Percentiles rank a stretch among this genome's conserved stretches.
phyloP scores from a whole-genome alignment of 1,140 invertebrate genomes.

The Ridgeia piscesae region DNA sequence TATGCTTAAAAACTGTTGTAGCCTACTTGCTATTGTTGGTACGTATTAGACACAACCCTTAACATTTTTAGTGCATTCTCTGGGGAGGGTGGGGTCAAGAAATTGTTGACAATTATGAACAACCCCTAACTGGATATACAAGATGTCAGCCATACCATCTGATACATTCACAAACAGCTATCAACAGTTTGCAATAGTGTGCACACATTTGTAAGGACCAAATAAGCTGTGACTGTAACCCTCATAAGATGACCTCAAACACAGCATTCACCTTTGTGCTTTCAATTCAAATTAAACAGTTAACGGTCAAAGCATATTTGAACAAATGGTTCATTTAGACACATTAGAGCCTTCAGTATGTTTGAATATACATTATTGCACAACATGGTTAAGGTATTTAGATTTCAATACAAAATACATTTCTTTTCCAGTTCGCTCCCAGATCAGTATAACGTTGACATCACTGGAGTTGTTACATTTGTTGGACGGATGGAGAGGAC shows the following conservation, averaged over 20 bases:
- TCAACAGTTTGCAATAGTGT: neutral
- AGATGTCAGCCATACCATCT: neutral
- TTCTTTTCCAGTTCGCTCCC: neutral
- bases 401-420: neutral
- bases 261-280: neutral
- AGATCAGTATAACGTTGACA: conserved; percentile 1
- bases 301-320: neutral
- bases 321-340: neutral
- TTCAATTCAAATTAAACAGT: neutral
- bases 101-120: too few relatives aligned
- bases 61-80: too few relatives aligned
- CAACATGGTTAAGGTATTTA: neutral
- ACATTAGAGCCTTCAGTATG: neutral
- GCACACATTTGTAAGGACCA: neutral
- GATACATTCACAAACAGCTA: neutral
- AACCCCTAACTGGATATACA: too few relatives aligned
- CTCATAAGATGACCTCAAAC: neutral
- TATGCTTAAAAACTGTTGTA: too few relatives aligned
- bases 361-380: neutral
- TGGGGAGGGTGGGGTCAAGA: too few relatives aligned
- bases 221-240: neutral
- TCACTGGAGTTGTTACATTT: neutral
- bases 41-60: too few relatives aligned
- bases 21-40: too few relatives aligned
- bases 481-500: neutral